Evolutionary conservation across 2,888 invertebrate species (phyloP).

Genomic region (Penaeus monodon): DNA sequence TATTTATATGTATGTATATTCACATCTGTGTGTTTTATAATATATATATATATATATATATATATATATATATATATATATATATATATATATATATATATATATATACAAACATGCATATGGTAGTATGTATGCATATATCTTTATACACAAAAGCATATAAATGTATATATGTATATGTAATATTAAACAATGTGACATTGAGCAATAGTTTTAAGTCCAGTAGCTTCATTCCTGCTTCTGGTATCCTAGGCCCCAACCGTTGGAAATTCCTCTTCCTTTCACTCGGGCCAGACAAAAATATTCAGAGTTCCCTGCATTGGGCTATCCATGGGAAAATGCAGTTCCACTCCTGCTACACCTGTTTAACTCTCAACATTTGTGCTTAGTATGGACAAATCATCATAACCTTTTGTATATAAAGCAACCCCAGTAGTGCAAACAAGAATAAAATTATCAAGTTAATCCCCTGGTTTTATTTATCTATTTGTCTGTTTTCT

Average conservation of each 20-base stretch:
- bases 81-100: slow-evolving; percentile 4
- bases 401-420: slow-evolving; percentile 63
- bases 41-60: slow-evolving; percentile 6
- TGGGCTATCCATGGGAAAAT: slow-evolving; percentile 54
- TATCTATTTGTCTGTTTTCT: neutral
- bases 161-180: slow-evolving; percentile 4
- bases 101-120: neutral
- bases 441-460: slow-evolving; percentile 60
- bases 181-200: slow-evolving; percentile 11
- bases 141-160: neutral
- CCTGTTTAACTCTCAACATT: slow-evolving; percentile 58
- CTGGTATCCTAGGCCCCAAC: slow-evolving; percentile 23
- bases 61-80: slow-evolving; percentile 10
- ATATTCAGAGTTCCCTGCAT: slow-evolving; percentile 27
- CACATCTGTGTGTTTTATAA: neutral
- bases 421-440: slow-evolving; percentile 62
- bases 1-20: too few relatives aligned
- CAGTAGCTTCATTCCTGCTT: slow-evolving; percentile 43
- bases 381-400: slow-evolving; percentile 63
- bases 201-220: slow-evolving; percentile 42
- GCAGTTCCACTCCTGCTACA: slow-evolving; percentile 50
- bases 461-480: slow-evolving; percentile 37
- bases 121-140: neutral
- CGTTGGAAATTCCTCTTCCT: slow-evolving; percentile 8
- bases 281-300: neutral